A percentile compares a stretch with the other conserved stretches of the same genome.
These are phyloP conservation scores for Pelusios castaneus DNA, from an alignment of 2,113 vertebrate species.

Conservation along the genomic window DNA sequence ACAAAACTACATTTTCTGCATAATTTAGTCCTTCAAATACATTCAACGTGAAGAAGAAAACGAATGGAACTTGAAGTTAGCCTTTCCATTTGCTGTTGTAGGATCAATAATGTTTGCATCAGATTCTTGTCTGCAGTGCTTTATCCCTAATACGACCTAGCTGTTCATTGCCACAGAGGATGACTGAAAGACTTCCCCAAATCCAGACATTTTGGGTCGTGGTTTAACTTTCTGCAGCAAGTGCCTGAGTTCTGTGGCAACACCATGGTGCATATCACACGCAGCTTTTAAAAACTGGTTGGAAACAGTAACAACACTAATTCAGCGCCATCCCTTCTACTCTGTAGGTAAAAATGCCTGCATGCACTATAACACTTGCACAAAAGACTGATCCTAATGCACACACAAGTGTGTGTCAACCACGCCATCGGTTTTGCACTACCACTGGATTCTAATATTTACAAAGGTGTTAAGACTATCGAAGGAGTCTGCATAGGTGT, in stretches of 20 bases:
- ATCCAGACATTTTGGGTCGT: neutral
- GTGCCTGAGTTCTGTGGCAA: neutral
- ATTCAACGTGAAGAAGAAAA: neutral
- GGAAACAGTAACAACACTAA: neutral
- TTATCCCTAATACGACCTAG: neutral
- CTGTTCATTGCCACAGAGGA: neutral
- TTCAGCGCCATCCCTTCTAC: neutral
- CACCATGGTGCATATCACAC: neutral
- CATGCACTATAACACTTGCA: neutral
- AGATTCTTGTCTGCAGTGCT: neutral
- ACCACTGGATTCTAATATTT: neutral
- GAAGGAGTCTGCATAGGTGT: neutral
- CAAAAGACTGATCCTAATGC: neutral
- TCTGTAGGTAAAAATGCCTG: neutral
- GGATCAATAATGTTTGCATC: neutral
- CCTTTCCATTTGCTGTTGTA: conserved; percentile 23
- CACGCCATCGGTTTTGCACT: neutral
- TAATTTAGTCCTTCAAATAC: neutral
- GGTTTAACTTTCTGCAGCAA: neutral
- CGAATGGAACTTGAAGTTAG: conserved; percentile 4
- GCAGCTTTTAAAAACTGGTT: neutral
- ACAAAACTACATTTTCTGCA: conserved; percentile 30
- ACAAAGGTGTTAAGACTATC: neutral
- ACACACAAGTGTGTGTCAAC: neutral
- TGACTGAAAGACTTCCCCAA: neutral